Evolutionary conservation across 2,888 invertebrate genomes (phyloP).

Genomic region (Meloe dianella): DNA sequence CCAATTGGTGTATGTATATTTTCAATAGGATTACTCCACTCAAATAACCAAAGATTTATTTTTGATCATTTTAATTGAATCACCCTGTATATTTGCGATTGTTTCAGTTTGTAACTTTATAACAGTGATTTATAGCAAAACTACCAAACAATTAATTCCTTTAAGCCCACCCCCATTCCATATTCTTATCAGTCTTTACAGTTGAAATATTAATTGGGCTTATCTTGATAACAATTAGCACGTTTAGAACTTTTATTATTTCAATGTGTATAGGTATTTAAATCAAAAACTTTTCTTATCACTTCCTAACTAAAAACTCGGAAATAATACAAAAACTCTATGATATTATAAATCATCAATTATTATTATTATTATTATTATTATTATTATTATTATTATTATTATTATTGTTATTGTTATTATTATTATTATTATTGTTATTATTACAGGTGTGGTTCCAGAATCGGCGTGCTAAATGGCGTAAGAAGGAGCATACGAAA

Average conservation of each 20-base stretch:
- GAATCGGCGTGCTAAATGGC: constrained; percentile 98
- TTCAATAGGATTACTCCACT: no score
- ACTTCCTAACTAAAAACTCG: not conserved
- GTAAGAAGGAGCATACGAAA: constrained; percentile 98
- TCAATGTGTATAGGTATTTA: not conserved
- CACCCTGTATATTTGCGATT: not conserved
- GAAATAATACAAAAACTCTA: not conserved
- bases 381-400: not conserved
- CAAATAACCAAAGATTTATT: no score
- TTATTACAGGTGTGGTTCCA: constrained; percentile 97
- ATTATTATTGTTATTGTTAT: not conserved
- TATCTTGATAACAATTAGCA: constrained; percentile 36
- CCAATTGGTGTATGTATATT: no score
- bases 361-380: not conserved
- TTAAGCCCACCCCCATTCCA: not conserved
- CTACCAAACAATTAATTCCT: constrained; percentile 34
- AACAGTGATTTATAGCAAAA: constrained; percentile 30
- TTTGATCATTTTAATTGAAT: no score
- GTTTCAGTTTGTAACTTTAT: constrained; percentile 22
- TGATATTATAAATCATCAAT: not conserved
- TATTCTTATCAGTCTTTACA: constrained; percentile 22
- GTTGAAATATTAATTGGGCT: constrained; percentile 34
- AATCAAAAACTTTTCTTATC: constrained; percentile 1
- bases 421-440: not conserved
- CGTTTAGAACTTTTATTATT: constrained; percentile 21